Evolutionary conservation across 2,797 vertebrate genomes (phyloP), one percentile per base, ranked within the genome.

Genomic region (Eupleurogrammus muticus): DNA sequence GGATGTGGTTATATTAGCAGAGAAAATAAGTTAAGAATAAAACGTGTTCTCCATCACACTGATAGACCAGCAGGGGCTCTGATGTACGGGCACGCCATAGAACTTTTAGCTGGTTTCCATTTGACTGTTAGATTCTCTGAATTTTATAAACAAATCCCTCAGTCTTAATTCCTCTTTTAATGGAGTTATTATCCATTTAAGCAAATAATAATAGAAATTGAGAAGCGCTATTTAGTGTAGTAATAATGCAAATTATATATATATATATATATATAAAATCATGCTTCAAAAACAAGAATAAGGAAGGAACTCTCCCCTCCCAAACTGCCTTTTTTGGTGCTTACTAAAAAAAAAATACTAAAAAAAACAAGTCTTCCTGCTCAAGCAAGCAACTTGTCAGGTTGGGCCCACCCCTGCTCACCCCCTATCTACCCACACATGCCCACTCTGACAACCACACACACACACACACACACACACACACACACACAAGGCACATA

Each of bases 291-390:
- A 28, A 28, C 28, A 3, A 28, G 28, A 28, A 3, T 28, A 28
- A 28, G 28, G 28, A 28, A 28, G 28, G 6, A 28, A 28, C 28
- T 35, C 53, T 34, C n/a, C n/a, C 61, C 72, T 48, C 35, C 55
- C 14, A 47, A 58, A 46, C 32, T 40, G 36, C 32, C 46, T 46
- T 52, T 57, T 75, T 68, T 73, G 17, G 50, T 83, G 64, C 50
- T 77, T 77, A 57, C 54, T 82, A 28, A 3, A 6, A 75, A 80
- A 82, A n/a, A n/a, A n/a, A n/a, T n/a, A n/a, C n/a, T n/a, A n/a
- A n/a, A n/a, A n/a, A 75, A 80, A 82, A 69, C 86, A 85, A 55
- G 79, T 90, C 90, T 94, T 95, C 94, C 95, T 95, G 76, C 75
- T 86, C 57, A 63, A 77, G 70, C 72, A 13, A 69, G 24, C 62